Evolutionary conservation across 2,797 vertebrate genomes (phyloP).

Genomic region (Bufotes viridis): DNA sequence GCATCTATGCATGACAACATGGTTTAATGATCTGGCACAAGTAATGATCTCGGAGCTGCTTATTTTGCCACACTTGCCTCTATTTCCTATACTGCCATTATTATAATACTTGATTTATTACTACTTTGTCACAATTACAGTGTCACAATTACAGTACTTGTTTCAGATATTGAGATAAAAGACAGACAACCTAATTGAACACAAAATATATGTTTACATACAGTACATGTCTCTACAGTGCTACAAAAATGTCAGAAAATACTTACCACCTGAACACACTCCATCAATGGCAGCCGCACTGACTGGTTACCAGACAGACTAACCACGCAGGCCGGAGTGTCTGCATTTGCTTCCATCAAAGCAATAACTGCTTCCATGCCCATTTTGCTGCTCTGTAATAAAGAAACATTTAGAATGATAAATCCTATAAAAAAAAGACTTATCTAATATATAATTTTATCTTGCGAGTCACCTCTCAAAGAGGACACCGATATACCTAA

Average conservation of each 20-base stretch:
- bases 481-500: too few relatives aligned
- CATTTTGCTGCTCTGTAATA: conserved; percentile 89
- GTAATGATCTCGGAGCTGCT: too few relatives aligned
- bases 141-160: too few relatives aligned
- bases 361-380: conserved; percentile 95
- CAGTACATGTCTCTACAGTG: background rate
- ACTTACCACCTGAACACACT: conserved; percentile 95
- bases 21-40: too few relatives aligned
- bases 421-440: background rate
- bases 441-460: background rate
- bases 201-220: background rate
- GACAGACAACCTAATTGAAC: background rate
- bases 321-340: conserved; percentile 90
- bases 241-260: background rate
- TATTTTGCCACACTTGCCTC: too few relatives aligned
- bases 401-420: background rate
- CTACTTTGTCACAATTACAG: too few relatives aligned
- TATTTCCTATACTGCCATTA: too few relatives aligned
- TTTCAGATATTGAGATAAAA: too few relatives aligned
- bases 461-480: too few relatives aligned
- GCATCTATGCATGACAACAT: too few relatives aligned
- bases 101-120: too few relatives aligned
- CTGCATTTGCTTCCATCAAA: conserved; percentile 86
- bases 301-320: conserved; percentile 92
- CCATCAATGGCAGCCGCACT: conserved; percentile 91